Evolutionary conservation across 2,113 vertebrate species (phyloP).

Genomic region (Bettongia penicillata): DNA sequence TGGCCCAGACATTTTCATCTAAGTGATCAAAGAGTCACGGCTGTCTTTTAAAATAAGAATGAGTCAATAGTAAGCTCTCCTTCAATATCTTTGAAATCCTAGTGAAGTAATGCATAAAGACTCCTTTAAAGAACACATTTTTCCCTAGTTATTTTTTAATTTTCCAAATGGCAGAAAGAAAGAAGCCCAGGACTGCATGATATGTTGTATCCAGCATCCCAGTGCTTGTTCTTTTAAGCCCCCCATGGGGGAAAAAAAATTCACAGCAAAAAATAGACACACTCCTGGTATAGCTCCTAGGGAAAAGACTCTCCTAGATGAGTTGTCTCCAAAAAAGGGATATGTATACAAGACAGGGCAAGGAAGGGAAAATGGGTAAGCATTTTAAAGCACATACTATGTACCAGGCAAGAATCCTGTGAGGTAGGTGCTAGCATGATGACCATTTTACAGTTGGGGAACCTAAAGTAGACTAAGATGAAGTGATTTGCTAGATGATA

Average conservation of each 20-base stretch:
- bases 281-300: not conserved
- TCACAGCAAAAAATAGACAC: too few relatives aligned
- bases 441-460: not conserved
- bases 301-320: not conserved
- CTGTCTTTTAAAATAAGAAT: not conserved
- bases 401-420: not conserved
- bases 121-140: not conserved
- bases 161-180: not conserved
- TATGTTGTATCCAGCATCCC: not conserved
- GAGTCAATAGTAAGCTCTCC: not conserved
- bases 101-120: not conserved
- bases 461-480: not conserved
- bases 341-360: not conserved
- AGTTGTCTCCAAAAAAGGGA: not conserved
- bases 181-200: not conserved
- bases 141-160: not conserved
- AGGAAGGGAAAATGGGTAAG: not conserved
- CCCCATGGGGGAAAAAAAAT: not conserved
- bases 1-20: not conserved
- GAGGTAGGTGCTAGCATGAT: not conserved
- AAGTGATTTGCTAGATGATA: not conserved
- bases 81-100: not conserved
- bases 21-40: not conserved
- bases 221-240: not conserved
- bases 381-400: not conserved